Base-by-base conservation (phyloP, 1,140 invertebrate species). In the Drosophila subpulchrella region DNA sequence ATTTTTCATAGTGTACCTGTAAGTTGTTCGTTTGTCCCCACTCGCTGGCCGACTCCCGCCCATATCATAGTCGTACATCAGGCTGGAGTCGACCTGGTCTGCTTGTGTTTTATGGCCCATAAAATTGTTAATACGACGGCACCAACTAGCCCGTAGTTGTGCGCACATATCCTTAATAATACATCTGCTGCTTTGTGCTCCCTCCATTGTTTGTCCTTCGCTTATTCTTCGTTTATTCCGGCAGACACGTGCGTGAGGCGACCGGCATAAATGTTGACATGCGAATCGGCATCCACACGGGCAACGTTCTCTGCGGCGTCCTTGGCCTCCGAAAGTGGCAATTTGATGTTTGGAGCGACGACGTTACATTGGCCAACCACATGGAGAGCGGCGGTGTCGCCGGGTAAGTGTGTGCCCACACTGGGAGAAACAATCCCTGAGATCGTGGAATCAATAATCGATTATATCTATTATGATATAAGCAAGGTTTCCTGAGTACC, bases 311-410 rank as follows among this genome's bases (percentile, higher is more conserved):
- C 7, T 99, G 98, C 88, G 98, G 98, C 5, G 97, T 99, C n/a
- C 94, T 99, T 48, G 98, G 98, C 3, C 93, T 99, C 7, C 94
- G 97, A 54, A 99, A 99, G 93, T 99, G 98, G 98, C 98, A 99
- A 94, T 99, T 98, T 93, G 98, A 99, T 93, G 97, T 99, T 39
- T 99, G 98, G 98, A 98, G 97, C 78, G 97, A 98, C 93, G 98
- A 99, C 93, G 98, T 99, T 85, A 98, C 97, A 17, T 94, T 99
- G 6, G 98, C 98, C 51, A 99, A 99, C 94, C 96, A 98, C 88
- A 98, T 99, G 98, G 98, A 99, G 93, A 97, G 97, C 44, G 97
- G 97, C 13, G 98, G 98, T 54, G 94, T 98, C 50, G 97, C 98
- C 10, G 98, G 98, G 97, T 98, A 93, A 95, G 94, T 93, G 57